A percentile compares a stretch with the other conserved stretches of the same genome.
Evolutionary conservation across 2,888 invertebrate species (phyloP).

Genomic region (Elaeidobius kamerunicus): DNA sequence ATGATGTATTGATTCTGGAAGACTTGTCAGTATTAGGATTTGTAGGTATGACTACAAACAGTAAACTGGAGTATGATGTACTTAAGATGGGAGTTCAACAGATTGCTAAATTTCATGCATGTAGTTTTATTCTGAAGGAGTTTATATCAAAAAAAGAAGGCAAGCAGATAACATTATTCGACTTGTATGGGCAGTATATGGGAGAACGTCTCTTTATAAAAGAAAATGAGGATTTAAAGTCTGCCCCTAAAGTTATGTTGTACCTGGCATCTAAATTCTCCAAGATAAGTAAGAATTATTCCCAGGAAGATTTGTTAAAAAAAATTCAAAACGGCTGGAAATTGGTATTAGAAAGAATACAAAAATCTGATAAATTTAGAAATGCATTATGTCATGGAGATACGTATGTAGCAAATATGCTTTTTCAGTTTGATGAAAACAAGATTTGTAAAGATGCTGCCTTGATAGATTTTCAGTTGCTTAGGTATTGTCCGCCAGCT

Average conservation of each 20-base stretch:
- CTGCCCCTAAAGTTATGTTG: not conserved
- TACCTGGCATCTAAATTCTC: not conserved
- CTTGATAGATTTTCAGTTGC: constrained; percentile 43
- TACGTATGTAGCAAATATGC: constrained; percentile 40
- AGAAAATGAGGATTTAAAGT: not conserved
- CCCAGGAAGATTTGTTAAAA: constrained; percentile 19
- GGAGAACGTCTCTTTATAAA: constrained; percentile 18
- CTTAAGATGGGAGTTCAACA: constrained; percentile 33
- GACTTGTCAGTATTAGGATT: constrained; percentile 38
- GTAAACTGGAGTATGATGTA: constrained; percentile 30
- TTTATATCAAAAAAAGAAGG: constrained; percentile 30
- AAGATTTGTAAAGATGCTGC: constrained; percentile 35
- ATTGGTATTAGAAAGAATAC: constrained; percentile 30
- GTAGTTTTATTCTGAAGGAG: constrained; percentile 42
- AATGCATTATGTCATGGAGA: constrained; percentile 46
- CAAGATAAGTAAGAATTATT: constrained; percentile 5
- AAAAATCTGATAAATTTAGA: constrained; percentile 43
- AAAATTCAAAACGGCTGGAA: constrained; percentile 37
- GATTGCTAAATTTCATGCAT: constrained; percentile 41
- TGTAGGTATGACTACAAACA: constrained; percentile 8
- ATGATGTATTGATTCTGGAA: constrained; percentile 46
- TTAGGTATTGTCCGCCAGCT: constrained; percentile 60
- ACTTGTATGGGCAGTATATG: constrained; percentile 38
- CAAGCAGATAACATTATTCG: constrained; percentile 33
- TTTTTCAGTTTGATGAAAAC: constrained; percentile 35